These are phyloP conservation scores for Dipodomys merriami DNA, from an alignment of 2,113 vertebrate species.

Conservation along the genomic window DNA sequence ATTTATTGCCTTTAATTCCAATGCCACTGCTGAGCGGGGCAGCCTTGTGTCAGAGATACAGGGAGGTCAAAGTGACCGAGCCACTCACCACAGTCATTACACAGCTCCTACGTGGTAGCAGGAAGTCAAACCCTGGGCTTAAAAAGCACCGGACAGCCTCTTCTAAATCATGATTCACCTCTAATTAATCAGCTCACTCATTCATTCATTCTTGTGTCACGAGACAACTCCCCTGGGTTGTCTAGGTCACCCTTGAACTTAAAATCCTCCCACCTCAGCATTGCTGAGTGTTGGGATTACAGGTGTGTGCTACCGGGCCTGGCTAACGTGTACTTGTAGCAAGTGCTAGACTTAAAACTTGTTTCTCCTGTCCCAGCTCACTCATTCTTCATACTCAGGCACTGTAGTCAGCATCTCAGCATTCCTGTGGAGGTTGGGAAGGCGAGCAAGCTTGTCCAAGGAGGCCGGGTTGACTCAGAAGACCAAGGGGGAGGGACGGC, in stretches of 20 bases:
- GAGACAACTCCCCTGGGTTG: background rate
- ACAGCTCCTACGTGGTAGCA: background rate
- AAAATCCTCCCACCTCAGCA: no score
- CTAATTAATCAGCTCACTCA: background rate
- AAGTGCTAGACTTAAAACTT: background rate
- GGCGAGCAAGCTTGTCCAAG: background rate
- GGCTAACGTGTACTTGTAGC: background rate
- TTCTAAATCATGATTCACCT: background rate
- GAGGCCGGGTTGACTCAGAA: background rate
- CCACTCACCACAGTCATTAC: background rate
- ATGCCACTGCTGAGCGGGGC: background rate
- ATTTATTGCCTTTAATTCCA: background rate
- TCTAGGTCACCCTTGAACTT: background rate
- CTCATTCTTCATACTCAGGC: background rate
- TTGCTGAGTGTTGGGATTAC: no score
- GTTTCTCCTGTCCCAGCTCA: background rate
- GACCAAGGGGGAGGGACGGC: background rate
- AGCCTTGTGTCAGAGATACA: background rate
- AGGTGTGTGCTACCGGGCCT: no score
- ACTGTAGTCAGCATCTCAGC: background rate
- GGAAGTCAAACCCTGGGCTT: background rate
- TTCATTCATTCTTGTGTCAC: no score
- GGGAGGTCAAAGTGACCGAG: constrained; percentile 39
- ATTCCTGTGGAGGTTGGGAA: background rate
- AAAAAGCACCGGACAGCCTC: background rate